These are phyloP conservation scores for Miltochrista miniata DNA, from an alignment of 2,888 invertebrate genomes.

Conservation along the genomic window DNA sequence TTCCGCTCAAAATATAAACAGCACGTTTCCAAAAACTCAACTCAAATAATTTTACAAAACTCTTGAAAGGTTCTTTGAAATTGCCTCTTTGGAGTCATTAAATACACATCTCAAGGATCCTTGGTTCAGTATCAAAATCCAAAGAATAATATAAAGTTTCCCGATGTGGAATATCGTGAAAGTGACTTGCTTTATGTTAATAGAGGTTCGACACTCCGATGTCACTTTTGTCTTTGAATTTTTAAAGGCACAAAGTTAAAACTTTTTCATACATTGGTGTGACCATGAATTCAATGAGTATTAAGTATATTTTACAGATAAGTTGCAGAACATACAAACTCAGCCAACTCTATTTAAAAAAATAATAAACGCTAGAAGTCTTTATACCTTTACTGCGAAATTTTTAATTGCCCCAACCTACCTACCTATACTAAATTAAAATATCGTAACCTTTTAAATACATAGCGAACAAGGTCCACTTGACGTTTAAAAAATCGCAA, in stretches of 20 bases:
- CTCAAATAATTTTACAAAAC: conserved; percentile 12
- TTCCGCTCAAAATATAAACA: too few species aligned
- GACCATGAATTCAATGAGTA: conserved; percentile 37
- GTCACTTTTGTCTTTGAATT: conserved; percentile 72
- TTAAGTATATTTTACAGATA: too few species aligned
- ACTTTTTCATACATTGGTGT: conserved; percentile 58
- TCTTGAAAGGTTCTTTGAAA: conserved; percentile 15
- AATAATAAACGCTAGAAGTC: too few species aligned
- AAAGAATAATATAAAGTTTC: conserved; percentile 47
- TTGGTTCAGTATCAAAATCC: conserved; percentile 42
- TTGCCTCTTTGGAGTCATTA: conserved; percentile 20
- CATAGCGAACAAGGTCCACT: too few species aligned
- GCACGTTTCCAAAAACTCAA: conserved; percentile 9
- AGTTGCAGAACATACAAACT: too few species aligned
- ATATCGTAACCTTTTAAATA: too few species aligned
- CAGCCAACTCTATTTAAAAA: too few species aligned
- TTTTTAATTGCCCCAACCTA: too few species aligned
- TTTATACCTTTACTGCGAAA: too few species aligned
- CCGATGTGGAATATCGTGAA: conserved; percentile 31
- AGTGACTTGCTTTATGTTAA: conserved; percentile 56
- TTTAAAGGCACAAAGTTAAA: conserved; percentile 66
- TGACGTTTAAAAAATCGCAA: too few species aligned
- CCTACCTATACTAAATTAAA: too few species aligned
- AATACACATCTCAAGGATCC: conserved; percentile 38
- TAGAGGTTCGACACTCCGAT: conserved; percentile 59